phyloP scores from a whole-genome alignment of 2,888 invertebrate genomes.

The Meteorus colon region DNA sequence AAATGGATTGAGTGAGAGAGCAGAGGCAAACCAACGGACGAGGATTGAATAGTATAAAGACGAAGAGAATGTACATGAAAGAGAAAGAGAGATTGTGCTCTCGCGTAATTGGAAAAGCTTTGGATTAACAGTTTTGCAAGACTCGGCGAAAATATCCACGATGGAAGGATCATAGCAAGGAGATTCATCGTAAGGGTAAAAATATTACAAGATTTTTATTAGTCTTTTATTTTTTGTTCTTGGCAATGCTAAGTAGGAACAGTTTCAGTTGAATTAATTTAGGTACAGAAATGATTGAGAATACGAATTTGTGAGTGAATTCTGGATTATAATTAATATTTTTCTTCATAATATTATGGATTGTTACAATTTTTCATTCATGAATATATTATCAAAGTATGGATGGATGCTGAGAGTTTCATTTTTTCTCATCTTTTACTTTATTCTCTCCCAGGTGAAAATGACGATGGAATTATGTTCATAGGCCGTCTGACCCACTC shows the following conservation, averaged over 20 bases:
- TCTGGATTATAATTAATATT: not conserved
- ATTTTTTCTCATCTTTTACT: not conserved
- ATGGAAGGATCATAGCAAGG: constrained; percentile 57
- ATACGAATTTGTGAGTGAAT: not conserved
- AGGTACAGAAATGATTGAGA: too few species aligned
- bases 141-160: constrained; percentile 68
- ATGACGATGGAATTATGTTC: constrained; percentile 26
- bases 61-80: constrained; percentile 39
- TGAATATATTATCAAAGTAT: too few species aligned
- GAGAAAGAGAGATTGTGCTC: constrained; percentile 48
- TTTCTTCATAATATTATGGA: too few species aligned
- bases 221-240: not conserved
- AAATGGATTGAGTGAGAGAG: constrained; percentile 35
- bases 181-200: not conserved
- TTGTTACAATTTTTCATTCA: too few species aligned
- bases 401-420: too few species aligned
- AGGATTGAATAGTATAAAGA: constrained; percentile 43
- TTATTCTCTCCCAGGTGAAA: constrained; percentile 3
- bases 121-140: constrained; percentile 72
- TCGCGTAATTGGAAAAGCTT: constrained; percentile 69
- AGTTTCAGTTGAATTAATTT: too few species aligned
- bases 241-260: not conserved
- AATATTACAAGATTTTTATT: not conserved
- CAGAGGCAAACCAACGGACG: constrained; percentile 31
- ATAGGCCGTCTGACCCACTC: constrained; percentile 40